Conservation (phyloP, 2,113 vertebrate genomes). For the Nesoenas mayeri region DNA sequence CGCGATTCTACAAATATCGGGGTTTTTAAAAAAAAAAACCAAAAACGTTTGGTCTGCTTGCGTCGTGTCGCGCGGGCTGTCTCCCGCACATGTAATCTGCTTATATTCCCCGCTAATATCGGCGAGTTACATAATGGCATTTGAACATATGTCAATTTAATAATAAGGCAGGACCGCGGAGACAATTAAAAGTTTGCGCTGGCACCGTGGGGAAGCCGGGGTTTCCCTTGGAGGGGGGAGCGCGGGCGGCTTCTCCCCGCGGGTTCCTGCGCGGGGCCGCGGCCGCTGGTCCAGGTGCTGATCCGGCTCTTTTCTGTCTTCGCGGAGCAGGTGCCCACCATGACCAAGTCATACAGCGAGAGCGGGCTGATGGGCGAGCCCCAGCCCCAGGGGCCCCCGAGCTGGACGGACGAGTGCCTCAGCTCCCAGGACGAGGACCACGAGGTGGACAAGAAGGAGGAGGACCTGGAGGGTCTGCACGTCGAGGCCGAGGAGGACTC, state of each 20-base stretch:
- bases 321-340: slow-evolving; percentile 75
- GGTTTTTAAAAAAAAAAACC: neutral
- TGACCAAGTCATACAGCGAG: slow-evolving; percentile 94
- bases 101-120: slow-evolving; percentile 38
- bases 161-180: neutral
- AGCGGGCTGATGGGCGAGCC: slow-evolving; percentile 81
- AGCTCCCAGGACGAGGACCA: slow-evolving; percentile 83
- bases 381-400: slow-evolving; percentile 79
- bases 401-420: slow-evolving; percentile 83
- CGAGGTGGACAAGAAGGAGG: slow-evolving; percentile 79
- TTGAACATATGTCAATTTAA: slow-evolving; percentile 4
- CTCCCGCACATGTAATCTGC: slow-evolving; percentile 28
- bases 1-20: neutral
- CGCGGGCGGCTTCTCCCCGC: neutral
- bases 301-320: neutral
- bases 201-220: neutral
- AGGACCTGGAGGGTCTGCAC: slow-evolving; percentile 64
- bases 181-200: slow-evolving; percentile 10
- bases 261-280: neutral
- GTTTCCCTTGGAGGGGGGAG: neutral
- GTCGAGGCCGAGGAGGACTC: slow-evolving; percentile 68
- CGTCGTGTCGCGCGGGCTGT: neutral
- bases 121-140: slow-evolving; percentile 64
- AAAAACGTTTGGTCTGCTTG: neutral
- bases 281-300: neutral